Conservation (phyloP, 2,797 vertebrate species). For the Meda fulgida region DNA sequence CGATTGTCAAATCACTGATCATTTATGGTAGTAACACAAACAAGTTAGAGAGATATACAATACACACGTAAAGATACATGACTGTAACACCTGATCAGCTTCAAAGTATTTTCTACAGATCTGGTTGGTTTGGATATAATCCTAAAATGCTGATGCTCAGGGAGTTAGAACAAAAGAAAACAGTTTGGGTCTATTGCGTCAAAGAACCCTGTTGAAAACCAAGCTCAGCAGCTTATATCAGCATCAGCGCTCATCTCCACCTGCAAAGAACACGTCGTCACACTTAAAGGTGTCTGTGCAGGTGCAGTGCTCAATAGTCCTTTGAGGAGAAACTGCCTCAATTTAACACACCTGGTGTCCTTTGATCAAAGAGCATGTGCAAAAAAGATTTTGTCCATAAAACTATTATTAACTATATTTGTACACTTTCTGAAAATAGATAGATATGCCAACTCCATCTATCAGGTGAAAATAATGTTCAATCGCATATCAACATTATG, state of each 20-base stretch:
- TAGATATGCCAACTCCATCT: neutral
- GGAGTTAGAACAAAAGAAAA: conserved; percentile 10
- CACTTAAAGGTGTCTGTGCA: conserved; percentile 8
- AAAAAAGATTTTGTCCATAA: neutral
- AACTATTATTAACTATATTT: neutral
- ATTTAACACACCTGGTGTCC: neutral
- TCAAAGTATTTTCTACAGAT: neutral
- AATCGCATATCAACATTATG: neutral
- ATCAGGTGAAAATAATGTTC: neutral
- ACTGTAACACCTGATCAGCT: neutral
- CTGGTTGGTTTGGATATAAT: neutral
- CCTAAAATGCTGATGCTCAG: neutral
- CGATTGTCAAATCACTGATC: neutral
- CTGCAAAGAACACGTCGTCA: conserved; percentile 17
- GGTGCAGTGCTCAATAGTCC: neutral
- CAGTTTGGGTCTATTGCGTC: neutral
- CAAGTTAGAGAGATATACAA: neutral
- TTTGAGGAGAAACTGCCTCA: conserved; percentile 3
- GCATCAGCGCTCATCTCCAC: neutral
- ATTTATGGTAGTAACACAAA: neutral
- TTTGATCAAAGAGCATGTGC: neutral
- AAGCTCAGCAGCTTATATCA: conserved; percentile 30
- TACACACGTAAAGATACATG: neutral
- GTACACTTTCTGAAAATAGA: neutral
- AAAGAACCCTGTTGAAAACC: conserved; percentile 16